Conservation (phyloP, 2,113 vertebrate species). For the Stigmatopora nigra region DNA sequence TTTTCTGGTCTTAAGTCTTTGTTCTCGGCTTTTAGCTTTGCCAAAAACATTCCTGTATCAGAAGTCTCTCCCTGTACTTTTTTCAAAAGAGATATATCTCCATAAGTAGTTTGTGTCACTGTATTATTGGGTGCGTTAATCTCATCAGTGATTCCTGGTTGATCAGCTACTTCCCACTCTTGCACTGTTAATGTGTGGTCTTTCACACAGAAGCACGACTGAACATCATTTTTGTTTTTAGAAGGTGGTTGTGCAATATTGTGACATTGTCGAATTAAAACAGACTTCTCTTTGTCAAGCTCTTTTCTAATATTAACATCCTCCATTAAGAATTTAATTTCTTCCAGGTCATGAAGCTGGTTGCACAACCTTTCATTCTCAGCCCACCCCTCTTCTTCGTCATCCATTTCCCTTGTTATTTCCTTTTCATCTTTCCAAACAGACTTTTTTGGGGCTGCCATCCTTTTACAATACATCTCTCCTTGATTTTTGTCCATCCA, state of each 20-base stretch:
- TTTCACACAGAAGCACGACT: neutral
- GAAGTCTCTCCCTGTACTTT: neutral
- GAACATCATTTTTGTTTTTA: neutral
- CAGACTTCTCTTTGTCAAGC: neutral
- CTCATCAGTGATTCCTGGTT: neutral
- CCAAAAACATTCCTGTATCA: neutral
- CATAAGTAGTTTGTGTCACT: neutral
- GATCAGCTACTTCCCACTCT: neutral
- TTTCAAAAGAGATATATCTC: neutral
- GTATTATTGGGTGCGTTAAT: too few species aligned
- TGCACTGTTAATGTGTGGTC: neutral
- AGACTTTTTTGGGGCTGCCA: too few species aligned
- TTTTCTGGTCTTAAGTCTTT: neutral
- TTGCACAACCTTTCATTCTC: neutral
- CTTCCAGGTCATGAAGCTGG: neutral
- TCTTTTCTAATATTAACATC: neutral
- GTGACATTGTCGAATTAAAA: neutral
- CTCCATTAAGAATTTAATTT: neutral
- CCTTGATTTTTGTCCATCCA: neutral
- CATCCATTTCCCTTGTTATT: neutral
- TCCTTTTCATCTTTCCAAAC: neutral
- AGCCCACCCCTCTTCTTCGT: neutral
- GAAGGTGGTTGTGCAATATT: neutral
- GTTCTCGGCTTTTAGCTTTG: neutral
- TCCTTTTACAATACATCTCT: neutral